phyloP scores from a whole-genome alignment of 1,140 invertebrate species.

The Drosophila guanche region DNA sequence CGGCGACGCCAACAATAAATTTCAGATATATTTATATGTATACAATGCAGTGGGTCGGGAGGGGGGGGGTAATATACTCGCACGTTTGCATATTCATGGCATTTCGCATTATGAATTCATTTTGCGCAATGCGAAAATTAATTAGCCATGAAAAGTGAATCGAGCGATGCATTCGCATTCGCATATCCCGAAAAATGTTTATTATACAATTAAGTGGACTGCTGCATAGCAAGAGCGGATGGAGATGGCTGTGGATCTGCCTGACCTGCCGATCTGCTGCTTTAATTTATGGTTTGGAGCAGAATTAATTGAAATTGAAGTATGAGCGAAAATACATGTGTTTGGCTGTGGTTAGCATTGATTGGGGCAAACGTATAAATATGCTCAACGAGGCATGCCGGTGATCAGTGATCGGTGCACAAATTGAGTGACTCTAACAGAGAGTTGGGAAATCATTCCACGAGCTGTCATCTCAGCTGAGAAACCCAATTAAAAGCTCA shows the following conservation, averaged over 20 bases:
- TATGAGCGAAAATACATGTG: conserved; percentile 57
- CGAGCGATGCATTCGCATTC: conserved; percentile 60
- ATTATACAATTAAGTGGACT: conserved; percentile 47
- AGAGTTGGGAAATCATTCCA: too few species aligned
- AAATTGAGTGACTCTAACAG: conserved; percentile 22
- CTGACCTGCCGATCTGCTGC: too few species aligned
- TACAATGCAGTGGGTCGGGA: not conserved
- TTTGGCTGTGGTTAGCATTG: conserved; percentile 59
- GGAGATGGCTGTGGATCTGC: too few species aligned
- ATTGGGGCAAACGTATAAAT: conserved; percentile 59
- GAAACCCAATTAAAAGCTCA: too few species aligned
- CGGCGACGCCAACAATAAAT: conserved; percentile 75
- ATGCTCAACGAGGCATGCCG: conserved; percentile 15
- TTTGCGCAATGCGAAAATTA: conserved; percentile 82
- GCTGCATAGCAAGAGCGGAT: not conserved
- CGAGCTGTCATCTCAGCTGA: too few species aligned
- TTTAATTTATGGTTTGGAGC: conserved; percentile 39
- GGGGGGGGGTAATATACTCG: conserved; percentile 1
- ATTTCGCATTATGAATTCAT: conserved; percentile 78
- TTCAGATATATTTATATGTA: conserved; percentile 39
- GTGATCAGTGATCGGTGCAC: conserved; percentile 32
- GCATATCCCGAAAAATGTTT: conserved; percentile 58
- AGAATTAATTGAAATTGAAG: conserved; percentile 47
- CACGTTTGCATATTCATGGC: conserved; percentile 78
- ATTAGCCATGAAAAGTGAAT: conserved; percentile 82